A percentile compares a stretch with the other conserved stretches of the same genome.
phyloP scores from a whole-genome alignment of 2,113 vertebrate genomes.

The human (Homo sapiens) region DNA sequence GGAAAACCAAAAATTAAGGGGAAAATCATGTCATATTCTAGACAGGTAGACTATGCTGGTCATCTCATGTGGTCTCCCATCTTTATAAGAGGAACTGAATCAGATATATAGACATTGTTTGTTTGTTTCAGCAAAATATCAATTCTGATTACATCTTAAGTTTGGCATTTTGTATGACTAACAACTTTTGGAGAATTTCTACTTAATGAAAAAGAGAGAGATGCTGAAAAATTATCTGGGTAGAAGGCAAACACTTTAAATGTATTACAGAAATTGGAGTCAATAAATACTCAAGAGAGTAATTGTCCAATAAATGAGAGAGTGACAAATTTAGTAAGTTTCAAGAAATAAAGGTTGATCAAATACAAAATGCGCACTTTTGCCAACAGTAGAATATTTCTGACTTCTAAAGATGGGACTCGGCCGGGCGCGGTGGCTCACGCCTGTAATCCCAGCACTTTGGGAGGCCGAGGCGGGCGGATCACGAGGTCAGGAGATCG shows the following conservation, averaged over 20 bases:
- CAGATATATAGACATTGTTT: neutral
- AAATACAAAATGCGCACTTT: neutral
- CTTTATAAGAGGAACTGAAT: neutral
- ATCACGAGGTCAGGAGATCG: too few relatives aligned
- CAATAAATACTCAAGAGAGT: neutral
- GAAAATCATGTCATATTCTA: neutral
- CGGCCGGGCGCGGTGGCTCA: too few relatives aligned
- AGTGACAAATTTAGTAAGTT: neutral
- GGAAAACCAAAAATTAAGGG: conserved; percentile 13
- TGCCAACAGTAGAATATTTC: neutral
- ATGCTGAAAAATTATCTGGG: neutral
- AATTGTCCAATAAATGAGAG: neutral
- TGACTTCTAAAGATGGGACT: neutral
- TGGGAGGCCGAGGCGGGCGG: too few relatives aligned
- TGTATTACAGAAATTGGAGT: neutral
- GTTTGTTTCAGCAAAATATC: neutral
- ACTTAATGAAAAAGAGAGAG: neutral
- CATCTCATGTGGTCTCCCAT: neutral
- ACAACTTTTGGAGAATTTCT: neutral
- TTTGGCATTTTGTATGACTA: neutral
- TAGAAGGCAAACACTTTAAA: neutral
- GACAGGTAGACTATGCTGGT: neutral
- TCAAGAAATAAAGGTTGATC: neutral
- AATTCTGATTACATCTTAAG: neutral
- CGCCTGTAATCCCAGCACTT: too few relatives aligned